Base-by-base conservation (phyloP, 2,888 invertebrate species). In the Phragmatobia fuliginosa region DNA sequence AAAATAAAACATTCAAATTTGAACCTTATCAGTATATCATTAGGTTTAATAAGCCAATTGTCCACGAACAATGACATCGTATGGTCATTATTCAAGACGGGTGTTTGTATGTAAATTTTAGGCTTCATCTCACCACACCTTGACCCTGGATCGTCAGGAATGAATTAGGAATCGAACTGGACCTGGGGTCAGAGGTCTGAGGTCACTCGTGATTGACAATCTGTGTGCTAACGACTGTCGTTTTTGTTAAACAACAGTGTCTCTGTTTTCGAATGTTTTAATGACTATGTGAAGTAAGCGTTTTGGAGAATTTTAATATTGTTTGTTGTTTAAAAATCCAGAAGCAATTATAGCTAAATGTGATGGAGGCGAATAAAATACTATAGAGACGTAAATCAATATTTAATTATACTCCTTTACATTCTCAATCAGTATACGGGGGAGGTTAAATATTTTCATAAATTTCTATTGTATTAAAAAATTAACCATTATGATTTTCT, bases 151-250 rank as follows among this genome's bases (percentile, higher is more conserved):
- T 89, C 92, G 91, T 92, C 90, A 91, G 69, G 81, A 86, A 92
- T 90, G 89, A 89, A 90, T 93, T 92, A 93, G 87, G 90, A 87
- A 85, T 86, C 91, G 92, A 91, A 93, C 93, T 94, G 94, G 94
- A 95, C 94, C 94, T 93, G 72, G 86, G 89, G 89, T 87, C 86
- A 85, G 80, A 86, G 88, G 87, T 84, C 79, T 75, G 68, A 77
- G 87, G 91, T 91, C 87, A 83, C 58, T 25, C 73, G 83, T 93
- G 92, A 93, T 89, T 92, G 93, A 92, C 93, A 88, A 83, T 78
- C 70, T 60, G 31, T 83, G 86, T 83, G 85, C 71, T 85, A 83
- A 83, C 79, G 82, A 84, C 74, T 81, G 67, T 69, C 61, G 66
- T 90, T 87, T 64, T 90, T 86, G 85, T 82, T 76, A 73, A 74